Conservation (phyloP, 2,888 invertebrate genomes). For the Caenorhabditis sp. region DNA sequence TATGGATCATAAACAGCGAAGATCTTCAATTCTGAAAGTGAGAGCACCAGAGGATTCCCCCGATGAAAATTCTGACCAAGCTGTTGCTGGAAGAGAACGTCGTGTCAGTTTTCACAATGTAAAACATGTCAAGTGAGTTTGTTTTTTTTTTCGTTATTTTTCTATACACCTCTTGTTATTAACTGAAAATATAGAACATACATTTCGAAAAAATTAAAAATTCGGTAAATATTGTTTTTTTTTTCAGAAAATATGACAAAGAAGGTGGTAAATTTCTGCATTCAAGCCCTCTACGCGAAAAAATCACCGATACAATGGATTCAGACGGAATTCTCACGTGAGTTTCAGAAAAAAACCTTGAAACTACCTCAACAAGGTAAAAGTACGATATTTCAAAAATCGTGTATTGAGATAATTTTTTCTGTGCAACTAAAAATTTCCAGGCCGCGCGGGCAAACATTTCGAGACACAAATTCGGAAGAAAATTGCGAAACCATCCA, state of each 20-base stretch:
- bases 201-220: neutral
- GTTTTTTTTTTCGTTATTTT: neutral
- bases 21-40: conserved; percentile 27
- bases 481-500: neutral
- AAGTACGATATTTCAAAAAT: neutral
- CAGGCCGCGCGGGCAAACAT: conserved; percentile 12
- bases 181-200: no score
- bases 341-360: neutral
- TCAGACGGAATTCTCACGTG: conserved; percentile 33
- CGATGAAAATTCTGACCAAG: conserved; percentile 10
- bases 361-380: neutral
- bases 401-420: neutral
- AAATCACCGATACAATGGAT: conserved; percentile 23
- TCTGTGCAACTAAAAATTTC: neutral
- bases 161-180: neutral
- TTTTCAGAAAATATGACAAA: conserved; percentile 16
- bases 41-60: conserved; percentile 8
- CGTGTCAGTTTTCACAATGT: conserved; percentile 34
- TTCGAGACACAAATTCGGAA: neutral
- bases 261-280: conserved; percentile 22
- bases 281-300: conserved; percentile 24
- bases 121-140: conserved; percentile 27
- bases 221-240: neutral
- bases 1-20: neutral
- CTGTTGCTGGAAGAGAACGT: conserved; percentile 3